These are phyloP conservation scores for sheep (Ovis aries) DNA, from an alignment of 2,113 vertebrate species.

Conservation along the genomic window DNA sequence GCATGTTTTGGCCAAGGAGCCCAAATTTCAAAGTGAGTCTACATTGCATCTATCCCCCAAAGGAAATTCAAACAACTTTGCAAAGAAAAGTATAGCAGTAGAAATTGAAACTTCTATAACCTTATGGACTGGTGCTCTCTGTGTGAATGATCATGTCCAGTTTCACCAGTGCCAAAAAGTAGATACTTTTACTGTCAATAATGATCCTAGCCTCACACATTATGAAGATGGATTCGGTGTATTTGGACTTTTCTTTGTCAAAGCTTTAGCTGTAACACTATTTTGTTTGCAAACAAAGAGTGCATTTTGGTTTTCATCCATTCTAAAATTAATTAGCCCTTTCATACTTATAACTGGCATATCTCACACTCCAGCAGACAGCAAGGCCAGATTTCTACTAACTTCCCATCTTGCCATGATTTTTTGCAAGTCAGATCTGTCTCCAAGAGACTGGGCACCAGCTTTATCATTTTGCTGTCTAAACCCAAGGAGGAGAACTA, in stretches of 20 bases:
- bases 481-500: not conserved
- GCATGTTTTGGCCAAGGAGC: not conserved
- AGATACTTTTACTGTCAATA: not conserved
- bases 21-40: not conserved
- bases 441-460: not conserved
- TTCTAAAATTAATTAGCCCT: constrained; percentile 14
- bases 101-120: not conserved
- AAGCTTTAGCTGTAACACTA: not conserved
- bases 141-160: not conserved
- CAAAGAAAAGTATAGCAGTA: not conserved
- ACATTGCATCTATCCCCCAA: not conserved
- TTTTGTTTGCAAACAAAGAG: constrained; percentile 1
- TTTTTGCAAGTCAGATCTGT: not conserved
- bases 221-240: not conserved
- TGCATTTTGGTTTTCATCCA: not conserved
- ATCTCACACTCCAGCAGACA: not conserved
- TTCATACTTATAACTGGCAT: not conserved
- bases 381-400: not conserved
- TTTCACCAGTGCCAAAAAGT: not conserved
- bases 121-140: not conserved
- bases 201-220: not conserved
- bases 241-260: not conserved
- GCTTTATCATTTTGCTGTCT: not conserved
- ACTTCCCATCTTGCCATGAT: not conserved
- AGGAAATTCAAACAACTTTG: not conserved